phyloP scores from a whole-genome alignment of 1,140 invertebrate genomes.

The Apis laboriosa region DNA sequence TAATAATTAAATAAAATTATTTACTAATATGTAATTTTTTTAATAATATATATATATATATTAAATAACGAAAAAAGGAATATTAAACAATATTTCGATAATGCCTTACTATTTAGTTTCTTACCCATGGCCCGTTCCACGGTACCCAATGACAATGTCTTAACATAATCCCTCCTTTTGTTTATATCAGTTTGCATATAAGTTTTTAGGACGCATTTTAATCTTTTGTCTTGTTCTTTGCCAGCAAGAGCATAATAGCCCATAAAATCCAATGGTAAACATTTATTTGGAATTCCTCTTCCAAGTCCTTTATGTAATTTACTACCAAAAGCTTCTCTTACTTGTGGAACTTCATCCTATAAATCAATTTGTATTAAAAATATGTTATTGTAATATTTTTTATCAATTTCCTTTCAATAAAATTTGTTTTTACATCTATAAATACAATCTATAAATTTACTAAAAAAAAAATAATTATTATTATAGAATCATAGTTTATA shows the following conservation, averaged over 20 bases:
- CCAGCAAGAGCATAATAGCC: constrained; percentile 95
- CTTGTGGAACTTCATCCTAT: constrained; percentile 93
- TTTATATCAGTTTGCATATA: constrained; percentile 93
- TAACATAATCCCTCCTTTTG: constrained; percentile 94
- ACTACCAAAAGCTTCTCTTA: constrained; percentile 92
- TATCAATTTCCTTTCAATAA: background rate
- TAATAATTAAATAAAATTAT: constrained; percentile 22
- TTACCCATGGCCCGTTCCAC: constrained; percentile 80
- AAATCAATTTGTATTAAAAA: constrained; percentile 44
- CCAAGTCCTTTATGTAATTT: constrained; percentile 96
- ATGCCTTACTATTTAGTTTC: constrained; percentile 58
- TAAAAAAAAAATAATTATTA: background rate
- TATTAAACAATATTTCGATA: constrained; percentile 36
- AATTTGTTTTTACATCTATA: background rate
- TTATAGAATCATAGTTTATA: constrained; percentile 4
- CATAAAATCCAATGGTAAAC: constrained; percentile 98
- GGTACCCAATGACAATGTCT: constrained; percentile 85
- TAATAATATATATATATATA: background rate
- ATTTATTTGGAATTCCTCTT: constrained; percentile 91
- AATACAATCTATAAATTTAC: background rate
- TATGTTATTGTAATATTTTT: constrained; percentile 13
- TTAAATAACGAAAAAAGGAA: constrained; percentile 16
- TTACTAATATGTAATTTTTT: constrained; percentile 13
- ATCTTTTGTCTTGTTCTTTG: constrained; percentile 90
- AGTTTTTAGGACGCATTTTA: constrained; percentile 86